Percentiles rank a stretch among this genome's conserved stretches.
Conservation (phyloP, 2,888 invertebrate species). For the Argyra leucocephala region DNA sequence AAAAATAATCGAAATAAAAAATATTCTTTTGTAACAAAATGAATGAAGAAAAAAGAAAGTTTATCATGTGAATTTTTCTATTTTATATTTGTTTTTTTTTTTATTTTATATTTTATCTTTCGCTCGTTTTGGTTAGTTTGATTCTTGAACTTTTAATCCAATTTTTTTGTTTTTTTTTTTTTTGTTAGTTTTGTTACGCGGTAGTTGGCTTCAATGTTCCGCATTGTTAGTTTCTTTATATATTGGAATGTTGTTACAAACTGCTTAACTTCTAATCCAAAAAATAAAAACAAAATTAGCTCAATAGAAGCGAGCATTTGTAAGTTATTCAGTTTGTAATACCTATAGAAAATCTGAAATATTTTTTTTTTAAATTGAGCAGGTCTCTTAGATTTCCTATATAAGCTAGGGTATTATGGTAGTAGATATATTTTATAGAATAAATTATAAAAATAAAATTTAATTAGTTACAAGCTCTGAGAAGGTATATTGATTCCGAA, state of each 20-base stretch:
- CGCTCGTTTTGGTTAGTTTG: neutral
- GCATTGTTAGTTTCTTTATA: neutral
- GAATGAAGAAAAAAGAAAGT: neutral
- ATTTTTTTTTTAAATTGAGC: too few relatives aligned
- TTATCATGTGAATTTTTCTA: neutral
- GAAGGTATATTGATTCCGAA: too few relatives aligned
- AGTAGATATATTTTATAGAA: too few relatives aligned
- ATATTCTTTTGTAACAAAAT: neutral
- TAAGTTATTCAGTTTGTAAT: too few relatives aligned
- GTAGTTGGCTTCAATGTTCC: neutral
- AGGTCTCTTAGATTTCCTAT: too few relatives aligned
- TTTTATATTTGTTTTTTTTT: neutral
- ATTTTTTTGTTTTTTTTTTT: too few relatives aligned
- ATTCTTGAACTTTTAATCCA: neutral
- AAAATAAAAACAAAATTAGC: neutral
- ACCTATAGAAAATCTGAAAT: too few relatives aligned
- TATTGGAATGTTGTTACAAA: neutral
- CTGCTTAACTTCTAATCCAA: neutral
- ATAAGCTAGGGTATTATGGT: too few relatives aligned
- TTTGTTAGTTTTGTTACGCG: conserved; percentile 1
- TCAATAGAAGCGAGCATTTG: too few relatives aligned
- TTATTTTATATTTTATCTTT: neutral
- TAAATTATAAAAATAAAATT: too few relatives aligned
- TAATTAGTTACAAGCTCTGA: too few relatives aligned
- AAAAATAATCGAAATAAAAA: too few relatives aligned